These are phyloP conservation scores for Oryzias dopingdopingensis DNA, from an alignment of 2,797 vertebrate genomes.

Conservation along the genomic window DNA sequence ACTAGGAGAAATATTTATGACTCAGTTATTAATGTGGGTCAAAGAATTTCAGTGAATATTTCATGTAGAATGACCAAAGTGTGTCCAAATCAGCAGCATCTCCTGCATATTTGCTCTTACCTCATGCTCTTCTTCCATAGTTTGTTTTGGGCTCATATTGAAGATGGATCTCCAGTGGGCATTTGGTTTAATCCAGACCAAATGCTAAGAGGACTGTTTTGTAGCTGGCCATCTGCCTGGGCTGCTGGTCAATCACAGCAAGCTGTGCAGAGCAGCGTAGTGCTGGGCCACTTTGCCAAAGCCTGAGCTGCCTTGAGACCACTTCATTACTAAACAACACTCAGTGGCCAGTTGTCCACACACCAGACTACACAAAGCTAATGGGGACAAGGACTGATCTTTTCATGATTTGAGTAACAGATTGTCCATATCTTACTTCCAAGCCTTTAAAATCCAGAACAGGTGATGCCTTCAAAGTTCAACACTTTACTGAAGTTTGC, in stretches of 20 bases:
- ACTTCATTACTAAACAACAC: constrained; percentile 68
- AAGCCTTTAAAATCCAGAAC: constrained; percentile 41
- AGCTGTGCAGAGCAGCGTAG: constrained; percentile 60
- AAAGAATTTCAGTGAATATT: too few species aligned
- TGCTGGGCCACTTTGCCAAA: constrained; percentile 57
- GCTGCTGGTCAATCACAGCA: constrained; percentile 69
- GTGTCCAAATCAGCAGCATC: constrained; percentile 10
- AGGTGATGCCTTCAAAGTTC: constrained; percentile 34
- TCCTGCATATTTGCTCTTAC: constrained; percentile 10
- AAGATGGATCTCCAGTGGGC: constrained; percentile 60
- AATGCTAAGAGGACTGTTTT: constrained; percentile 81
- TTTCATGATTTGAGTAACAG: constrained; percentile 49
- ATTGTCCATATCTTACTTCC: constrained; percentile 46
- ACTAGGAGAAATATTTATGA: too few species aligned
- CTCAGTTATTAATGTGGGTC: too few species aligned
- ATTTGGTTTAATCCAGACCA: constrained; percentile 81
- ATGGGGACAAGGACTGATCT: constrained; percentile 54
- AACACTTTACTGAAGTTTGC: constrained; percentile 27
- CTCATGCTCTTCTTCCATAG: constrained; percentile 23
- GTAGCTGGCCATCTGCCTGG: constrained; percentile 78
- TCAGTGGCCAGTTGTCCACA: constrained; percentile 60
- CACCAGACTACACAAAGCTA: constrained; percentile 33
- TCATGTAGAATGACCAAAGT: too few species aligned
- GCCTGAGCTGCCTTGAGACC: constrained; percentile 67
- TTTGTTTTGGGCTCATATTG: constrained; percentile 53